These are phyloP conservation scores for Atta texana DNA, from an alignment of 1,140 invertebrate species.

Conservation along the genomic window DNA sequence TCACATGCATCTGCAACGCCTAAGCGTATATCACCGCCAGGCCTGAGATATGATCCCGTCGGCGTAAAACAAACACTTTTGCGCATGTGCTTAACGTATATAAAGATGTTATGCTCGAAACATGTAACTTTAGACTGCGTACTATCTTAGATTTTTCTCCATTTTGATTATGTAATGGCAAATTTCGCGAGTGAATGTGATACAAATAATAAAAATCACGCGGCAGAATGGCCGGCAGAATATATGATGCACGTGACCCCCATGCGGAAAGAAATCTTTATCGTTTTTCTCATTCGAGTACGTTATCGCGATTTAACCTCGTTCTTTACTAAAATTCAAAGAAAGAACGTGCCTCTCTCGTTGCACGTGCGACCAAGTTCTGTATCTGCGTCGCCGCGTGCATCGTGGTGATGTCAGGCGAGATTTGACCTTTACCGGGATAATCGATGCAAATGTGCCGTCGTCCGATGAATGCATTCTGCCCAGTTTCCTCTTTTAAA, in stretches of 20 bases:
- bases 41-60: neutral
- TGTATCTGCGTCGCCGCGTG: neutral
- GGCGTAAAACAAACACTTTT: slow-evolving; percentile 39
- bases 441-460: slow-evolving; percentile 59
- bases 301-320: slow-evolving; percentile 1
- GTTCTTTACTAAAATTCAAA: neutral
- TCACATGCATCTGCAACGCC: slow-evolving; percentile 26
- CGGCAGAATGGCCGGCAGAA: neutral
- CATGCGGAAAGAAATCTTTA: neutral
- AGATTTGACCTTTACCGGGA: slow-evolving; percentile 57
- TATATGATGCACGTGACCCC: neutral
- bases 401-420: slow-evolving; percentile 38
- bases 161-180: slow-evolving; percentile 11
- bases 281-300: neutral
- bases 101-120: neutral
- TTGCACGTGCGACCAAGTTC: neutral
- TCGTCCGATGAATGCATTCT: slow-evolving; percentile 50
- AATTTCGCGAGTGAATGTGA: neutral
- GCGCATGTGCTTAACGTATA: neutral
- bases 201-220: slow-evolving; percentile 36
- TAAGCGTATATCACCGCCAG: slow-evolving; percentile 1
- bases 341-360: neutral
- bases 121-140: neutral
- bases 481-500: slow-evolving; percentile 20
- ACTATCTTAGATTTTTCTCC: neutral